Conservation (phyloP, 1,140 invertebrate species). For the Megathymus violae region DNA sequence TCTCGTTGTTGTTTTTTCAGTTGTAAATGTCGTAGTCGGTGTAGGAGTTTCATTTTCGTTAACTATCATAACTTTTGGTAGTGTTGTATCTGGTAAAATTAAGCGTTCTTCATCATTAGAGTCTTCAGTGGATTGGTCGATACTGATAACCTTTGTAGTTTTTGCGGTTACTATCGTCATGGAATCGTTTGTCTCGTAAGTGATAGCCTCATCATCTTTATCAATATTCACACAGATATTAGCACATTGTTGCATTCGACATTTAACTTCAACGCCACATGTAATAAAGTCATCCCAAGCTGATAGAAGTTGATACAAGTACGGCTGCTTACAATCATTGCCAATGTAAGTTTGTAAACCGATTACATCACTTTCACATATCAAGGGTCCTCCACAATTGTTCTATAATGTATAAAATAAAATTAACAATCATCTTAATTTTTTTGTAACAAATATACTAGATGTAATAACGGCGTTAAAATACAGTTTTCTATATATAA, state of each 20-base stretch:
- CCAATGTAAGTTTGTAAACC: conserved; percentile 69
- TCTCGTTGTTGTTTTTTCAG: conserved; percentile 5
- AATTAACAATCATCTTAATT: too few relatives aligned
- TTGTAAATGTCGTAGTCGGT: not conserved
- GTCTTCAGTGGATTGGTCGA: conserved; percentile 18
- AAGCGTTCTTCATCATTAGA: conserved; percentile 16
- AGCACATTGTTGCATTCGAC: conserved; percentile 47
- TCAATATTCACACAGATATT: conserved; percentile 46
- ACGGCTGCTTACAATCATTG: conserved; percentile 61
- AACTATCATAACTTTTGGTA: conserved; percentile 3
- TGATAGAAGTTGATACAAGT: conserved; percentile 60
- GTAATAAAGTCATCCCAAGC: conserved; percentile 62
- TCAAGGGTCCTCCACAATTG: conserved; percentile 69
- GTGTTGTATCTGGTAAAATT: conserved; percentile 25
- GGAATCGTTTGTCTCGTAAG: not conserved
- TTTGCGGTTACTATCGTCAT: conserved; percentile 2
- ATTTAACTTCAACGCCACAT: conserved; percentile 62
- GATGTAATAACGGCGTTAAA: too few relatives aligned
- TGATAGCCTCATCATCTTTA: conserved; percentile 27
- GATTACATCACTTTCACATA: conserved; percentile 59
- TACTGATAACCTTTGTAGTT: conserved; percentile 2
- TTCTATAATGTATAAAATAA: conserved; percentile 48
- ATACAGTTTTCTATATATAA: too few relatives aligned
- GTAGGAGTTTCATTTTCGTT: conserved; percentile 24
- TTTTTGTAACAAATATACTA: too few relatives aligned